These are phyloP conservation scores for Tortrix viridana DNA, from an alignment of 2,888 invertebrate species.

Conservation along the genomic window DNA sequence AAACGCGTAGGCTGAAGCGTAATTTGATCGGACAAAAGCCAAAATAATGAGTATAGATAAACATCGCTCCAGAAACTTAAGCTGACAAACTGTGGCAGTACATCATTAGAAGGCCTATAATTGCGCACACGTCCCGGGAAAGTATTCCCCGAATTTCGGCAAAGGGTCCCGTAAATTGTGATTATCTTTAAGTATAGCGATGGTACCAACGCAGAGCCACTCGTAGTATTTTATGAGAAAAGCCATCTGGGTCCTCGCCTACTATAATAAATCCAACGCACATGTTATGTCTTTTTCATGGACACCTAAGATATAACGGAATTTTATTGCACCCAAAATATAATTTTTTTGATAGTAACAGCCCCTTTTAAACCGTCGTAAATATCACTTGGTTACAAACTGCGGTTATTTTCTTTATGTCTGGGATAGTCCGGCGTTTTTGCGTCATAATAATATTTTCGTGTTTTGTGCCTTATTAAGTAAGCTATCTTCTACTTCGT, in stretches of 20 bases:
- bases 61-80: conserved; percentile 30
- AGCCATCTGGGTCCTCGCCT: conserved; percentile 80
- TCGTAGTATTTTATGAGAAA: conserved; percentile 80
- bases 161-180: conserved; percentile 79
- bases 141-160: conserved; percentile 66
- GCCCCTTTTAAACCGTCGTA: conserved; percentile 31
- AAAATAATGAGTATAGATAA: conserved; percentile 32
- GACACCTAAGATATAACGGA: conserved; percentile 71
- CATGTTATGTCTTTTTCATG: conserved; percentile 81
- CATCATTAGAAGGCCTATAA: conserved; percentile 70
- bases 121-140: conserved; percentile 69
- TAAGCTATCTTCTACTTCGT: too few relatives aligned
- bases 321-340: conserved; percentile 72
- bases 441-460: not conserved
- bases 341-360: conserved; percentile 54
- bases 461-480: not conserved
- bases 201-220: conserved; percentile 73
- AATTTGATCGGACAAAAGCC: conserved; percentile 13
- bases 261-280: conserved; percentile 79
- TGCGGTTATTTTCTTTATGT: conserved; percentile 15
- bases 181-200: conserved; percentile 81
- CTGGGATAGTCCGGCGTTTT: not conserved
- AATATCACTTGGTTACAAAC: conserved; percentile 32
- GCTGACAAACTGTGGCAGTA: conserved; percentile 46
- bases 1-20: not conserved